These are phyloP conservation scores for Pipistrellus pygmaeus DNA, from an alignment of 2,797 vertebrate species.

Conservation along the genomic window DNA sequence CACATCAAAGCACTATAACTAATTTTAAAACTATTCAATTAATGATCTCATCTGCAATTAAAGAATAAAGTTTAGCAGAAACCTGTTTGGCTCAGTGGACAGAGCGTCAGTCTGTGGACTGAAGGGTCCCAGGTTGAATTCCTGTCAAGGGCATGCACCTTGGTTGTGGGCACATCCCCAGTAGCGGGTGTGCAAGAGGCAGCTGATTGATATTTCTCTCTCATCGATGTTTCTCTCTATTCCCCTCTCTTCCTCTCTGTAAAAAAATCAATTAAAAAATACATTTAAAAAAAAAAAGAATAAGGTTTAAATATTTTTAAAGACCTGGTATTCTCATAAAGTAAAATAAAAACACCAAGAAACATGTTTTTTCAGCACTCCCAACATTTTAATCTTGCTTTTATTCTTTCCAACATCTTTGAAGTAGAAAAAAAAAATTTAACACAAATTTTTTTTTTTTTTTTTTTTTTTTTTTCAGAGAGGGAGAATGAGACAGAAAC, in stretches of 20 bases:
- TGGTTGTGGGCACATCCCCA: too few relatives aligned
- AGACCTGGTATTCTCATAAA: slow-evolving; percentile 18
- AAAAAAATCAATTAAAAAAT: too few relatives aligned
- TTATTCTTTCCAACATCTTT: background rate
- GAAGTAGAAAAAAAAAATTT: background rate
- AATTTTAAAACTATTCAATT: background rate
- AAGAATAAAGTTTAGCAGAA: background rate
- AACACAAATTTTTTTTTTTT: background rate
- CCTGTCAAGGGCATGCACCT: too few relatives aligned
- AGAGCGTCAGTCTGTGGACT: too few relatives aligned
- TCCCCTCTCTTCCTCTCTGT: too few relatives aligned
- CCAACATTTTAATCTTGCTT: background rate
- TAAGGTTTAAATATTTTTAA: slow-evolving; percentile 1
- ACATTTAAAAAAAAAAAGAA: background rate
- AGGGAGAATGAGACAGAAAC: too few relatives aligned
- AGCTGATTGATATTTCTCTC: too few relatives aligned
- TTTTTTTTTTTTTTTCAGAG: background rate
- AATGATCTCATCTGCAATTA: background rate
- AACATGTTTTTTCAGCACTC: background rate
- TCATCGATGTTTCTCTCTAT: too few relatives aligned
- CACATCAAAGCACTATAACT: background rate
- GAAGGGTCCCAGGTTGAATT: too few relatives aligned
- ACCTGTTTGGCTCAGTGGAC: too few relatives aligned
- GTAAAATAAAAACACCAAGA: slow-evolving; percentile 8
- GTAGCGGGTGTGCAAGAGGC: too few relatives aligned